Conservation (phyloP, 53 echinoderm and acorn worm species). For the Luidia sarsii region DNA sequence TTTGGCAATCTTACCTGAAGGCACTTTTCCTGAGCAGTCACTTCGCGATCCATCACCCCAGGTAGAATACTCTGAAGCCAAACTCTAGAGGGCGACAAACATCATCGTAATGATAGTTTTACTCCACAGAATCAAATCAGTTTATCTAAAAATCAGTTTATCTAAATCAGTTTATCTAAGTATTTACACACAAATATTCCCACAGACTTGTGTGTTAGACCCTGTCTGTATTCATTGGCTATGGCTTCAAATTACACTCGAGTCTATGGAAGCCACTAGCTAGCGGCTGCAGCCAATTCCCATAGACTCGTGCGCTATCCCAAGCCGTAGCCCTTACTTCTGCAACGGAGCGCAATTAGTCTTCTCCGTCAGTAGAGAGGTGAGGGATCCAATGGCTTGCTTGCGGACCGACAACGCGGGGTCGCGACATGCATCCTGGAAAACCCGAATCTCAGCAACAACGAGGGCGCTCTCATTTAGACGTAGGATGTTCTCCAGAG, state of each 20-base stretch:
- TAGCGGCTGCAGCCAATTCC: no score
- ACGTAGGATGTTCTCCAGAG: constrained; percentile 70
- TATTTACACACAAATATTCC: no score
- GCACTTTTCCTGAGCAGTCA: constrained; percentile 84
- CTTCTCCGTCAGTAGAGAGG: constrained; percentile 61
- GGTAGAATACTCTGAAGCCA: constrained; percentile 88
- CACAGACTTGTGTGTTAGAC: no score
- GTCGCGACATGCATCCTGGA: constrained; percentile 66
- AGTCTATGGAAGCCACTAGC: no score
- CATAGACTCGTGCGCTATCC: no score
- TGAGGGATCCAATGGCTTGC: constrained; percentile 75
- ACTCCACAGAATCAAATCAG: no score
- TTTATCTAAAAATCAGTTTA: no score
- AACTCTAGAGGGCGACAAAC: constrained; percentile 50
- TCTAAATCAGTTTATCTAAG: no score
- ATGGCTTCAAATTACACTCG: no score
- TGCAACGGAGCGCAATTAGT: constrained; percentile 48
- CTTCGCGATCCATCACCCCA: constrained; percentile 77
- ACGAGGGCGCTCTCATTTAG: constrained; percentile 59
- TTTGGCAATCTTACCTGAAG: constrained; percentile 54
- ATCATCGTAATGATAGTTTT: no score
- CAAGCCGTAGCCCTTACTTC: constrained; percentile 42
- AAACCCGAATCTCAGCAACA: constrained; percentile 51
- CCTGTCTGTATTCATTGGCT: no score
- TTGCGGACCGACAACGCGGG: constrained; percentile 84